phyloP scores from a whole-genome alignment of 2,113 vertebrate species.

The Pollachius pollachius region DNA sequence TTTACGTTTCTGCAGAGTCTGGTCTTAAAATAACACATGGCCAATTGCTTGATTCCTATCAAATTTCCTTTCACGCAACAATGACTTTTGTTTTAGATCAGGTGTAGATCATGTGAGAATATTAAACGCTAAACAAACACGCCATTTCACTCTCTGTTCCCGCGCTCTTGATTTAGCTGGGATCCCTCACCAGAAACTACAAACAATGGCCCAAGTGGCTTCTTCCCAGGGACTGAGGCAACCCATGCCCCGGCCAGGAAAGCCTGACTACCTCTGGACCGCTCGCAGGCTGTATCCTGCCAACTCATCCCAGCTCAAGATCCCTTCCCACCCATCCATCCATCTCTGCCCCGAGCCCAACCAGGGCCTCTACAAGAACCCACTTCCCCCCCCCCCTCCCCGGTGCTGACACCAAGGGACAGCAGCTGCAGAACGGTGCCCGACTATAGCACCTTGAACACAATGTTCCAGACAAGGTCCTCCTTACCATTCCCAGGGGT shows the following conservation, averaged over 20 bases:
- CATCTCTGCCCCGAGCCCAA: constrained; percentile 33
- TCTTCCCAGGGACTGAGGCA: background rate
- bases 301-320: background rate
- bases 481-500: background rate
- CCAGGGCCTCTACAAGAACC: constrained; percentile 18
- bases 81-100: too few species aligned
- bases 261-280: constrained; percentile 6
- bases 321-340: constrained; percentile 1
- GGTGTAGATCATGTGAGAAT: too few species aligned
- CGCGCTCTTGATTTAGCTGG: too few species aligned
- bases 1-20: too few species aligned
- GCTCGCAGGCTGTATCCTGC: background rate
- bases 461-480: constrained; percentile 3
- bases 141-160: too few species aligned
- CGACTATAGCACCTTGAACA: constrained; percentile 35
- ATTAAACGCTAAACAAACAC: too few species aligned
- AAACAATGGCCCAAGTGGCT: constrained; percentile 1
- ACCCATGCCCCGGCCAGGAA: background rate
- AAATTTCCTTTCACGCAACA: too few species aligned
- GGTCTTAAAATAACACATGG: too few species aligned
- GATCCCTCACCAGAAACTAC: background rate
- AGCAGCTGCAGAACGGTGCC: constrained; percentile 43
- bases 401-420: constrained; percentile 20
- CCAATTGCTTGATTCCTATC: too few species aligned
- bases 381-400: constrained; percentile 20